phyloP scores from a whole-genome alignment of 2,888 invertebrate genomes.

The Leucophora obtusa region DNA sequence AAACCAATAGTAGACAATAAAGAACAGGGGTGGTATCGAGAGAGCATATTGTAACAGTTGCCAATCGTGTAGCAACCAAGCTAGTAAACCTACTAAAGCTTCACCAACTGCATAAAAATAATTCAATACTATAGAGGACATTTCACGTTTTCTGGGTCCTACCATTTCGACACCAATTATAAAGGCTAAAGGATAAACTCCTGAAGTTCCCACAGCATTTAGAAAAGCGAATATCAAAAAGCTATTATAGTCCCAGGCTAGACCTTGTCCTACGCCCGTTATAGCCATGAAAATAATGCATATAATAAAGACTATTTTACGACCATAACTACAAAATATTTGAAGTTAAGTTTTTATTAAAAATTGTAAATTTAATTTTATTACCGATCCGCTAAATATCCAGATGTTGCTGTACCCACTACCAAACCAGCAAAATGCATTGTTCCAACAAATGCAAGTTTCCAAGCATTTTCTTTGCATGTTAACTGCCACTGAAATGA shows the following conservation, averaged over 20 bases:
- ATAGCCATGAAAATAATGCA: slow-evolving; percentile 81
- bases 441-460: slow-evolving; percentile 82
- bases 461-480: slow-evolving; percentile 82
- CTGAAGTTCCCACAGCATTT: slow-evolving; percentile 82
- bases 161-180: slow-evolving; percentile 84
- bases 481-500: slow-evolving; percentile 81
- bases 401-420: slow-evolving; percentile 81
- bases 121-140: slow-evolving; percentile 82
- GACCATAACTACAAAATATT: slow-evolving; percentile 79
- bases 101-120: slow-evolving; percentile 84
- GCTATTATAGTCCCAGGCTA: slow-evolving; percentile 80
- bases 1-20: slow-evolving; percentile 82
- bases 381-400: slow-evolving; percentile 82
- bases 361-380: not conserved
- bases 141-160: slow-evolving; percentile 82
- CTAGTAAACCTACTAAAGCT: slow-evolving; percentile 81
- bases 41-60: slow-evolving; percentile 81
- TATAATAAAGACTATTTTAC: slow-evolving; percentile 81
- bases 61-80: slow-evolving; percentile 83
- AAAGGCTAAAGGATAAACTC: slow-evolving; percentile 82
- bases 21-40: slow-evolving; percentile 82
- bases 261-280: slow-evolving; percentile 81
- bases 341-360: too few relatives aligned
- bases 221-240: slow-evolving; percentile 81
- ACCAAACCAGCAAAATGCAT: slow-evolving; percentile 83